Conservation (phyloP, 2,797 vertebrate genomes). For the Arctocebus calabarensis region DNA sequence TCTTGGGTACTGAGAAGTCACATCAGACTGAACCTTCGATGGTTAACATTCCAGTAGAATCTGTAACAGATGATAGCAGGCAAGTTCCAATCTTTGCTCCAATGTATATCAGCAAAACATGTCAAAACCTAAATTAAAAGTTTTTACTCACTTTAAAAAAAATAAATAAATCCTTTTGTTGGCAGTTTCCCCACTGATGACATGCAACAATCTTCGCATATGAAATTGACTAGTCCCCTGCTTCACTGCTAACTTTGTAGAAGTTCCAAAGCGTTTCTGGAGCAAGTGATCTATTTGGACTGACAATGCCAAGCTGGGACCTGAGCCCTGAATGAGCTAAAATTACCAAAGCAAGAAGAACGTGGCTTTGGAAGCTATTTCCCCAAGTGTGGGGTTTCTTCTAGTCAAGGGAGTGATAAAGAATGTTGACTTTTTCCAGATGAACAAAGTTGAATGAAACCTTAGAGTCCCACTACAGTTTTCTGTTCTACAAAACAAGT, state of each 20-base stretch:
- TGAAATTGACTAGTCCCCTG: conserved; percentile 65
- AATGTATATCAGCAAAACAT: conserved; percentile 73
- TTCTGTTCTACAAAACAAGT: conserved; percentile 59
- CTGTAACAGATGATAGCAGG: conserved; percentile 78
- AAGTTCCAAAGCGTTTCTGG: conserved; percentile 74
- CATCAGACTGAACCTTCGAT: conserved; percentile 49
- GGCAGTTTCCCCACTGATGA: conserved; percentile 75
- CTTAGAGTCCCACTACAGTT: conserved; percentile 56
- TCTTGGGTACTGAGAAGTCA: conserved; percentile 57
- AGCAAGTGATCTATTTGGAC: conserved; percentile 79
- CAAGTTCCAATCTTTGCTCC: conserved; percentile 77
- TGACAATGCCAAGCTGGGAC: conserved; percentile 70
- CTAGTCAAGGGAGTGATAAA: conserved; percentile 75
- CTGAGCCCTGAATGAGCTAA: conserved; percentile 78
- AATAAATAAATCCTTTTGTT: conserved; percentile 71
- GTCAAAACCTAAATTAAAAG: conserved; percentile 79
- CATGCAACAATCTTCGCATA: conserved; percentile 69
- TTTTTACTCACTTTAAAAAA: conserved; percentile 66
- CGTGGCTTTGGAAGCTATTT: conserved; percentile 69
- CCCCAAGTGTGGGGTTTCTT: conserved; percentile 72
- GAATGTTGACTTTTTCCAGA: conserved; percentile 79
- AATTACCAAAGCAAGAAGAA: conserved; percentile 79
- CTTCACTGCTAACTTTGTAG: conserved; percentile 66
- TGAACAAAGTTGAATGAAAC: conserved; percentile 75
- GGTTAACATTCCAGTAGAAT: conserved; percentile 76